phyloP scores from a whole-genome alignment of 2,888 invertebrate species.

The Rotaria magnacalcarata region DNA sequence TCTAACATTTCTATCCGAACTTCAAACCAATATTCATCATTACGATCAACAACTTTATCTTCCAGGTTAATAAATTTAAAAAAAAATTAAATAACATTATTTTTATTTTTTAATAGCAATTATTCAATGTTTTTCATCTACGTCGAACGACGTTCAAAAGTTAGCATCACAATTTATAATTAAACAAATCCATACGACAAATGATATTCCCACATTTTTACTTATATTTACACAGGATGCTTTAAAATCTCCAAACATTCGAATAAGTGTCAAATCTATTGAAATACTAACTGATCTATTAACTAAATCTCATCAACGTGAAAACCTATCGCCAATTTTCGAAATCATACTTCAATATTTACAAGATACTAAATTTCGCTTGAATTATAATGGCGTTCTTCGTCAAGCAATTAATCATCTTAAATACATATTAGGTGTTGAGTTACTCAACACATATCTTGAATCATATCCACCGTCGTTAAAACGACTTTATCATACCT shows the following conservation, averaged over 20 bases:
- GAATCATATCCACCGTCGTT: background rate
- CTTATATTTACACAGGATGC: background rate
- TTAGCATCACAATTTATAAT: background rate
- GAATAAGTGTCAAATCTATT: constrained; percentile 13
- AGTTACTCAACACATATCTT: background rate
- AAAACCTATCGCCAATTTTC: background rate
- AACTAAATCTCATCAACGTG: background rate
- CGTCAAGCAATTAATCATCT: background rate
- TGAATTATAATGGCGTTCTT: background rate
- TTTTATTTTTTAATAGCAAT: background rate
- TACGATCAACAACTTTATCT: constrained; percentile 16
- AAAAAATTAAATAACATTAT: background rate
- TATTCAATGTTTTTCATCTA: background rate
- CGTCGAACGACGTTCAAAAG: background rate
- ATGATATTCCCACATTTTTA: constrained; percentile 14
- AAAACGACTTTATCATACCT: background rate
- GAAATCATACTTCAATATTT: constrained; percentile 33
- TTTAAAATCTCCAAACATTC: constrained; percentile 24
- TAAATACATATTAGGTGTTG: background rate
- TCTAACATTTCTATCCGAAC: background rate
- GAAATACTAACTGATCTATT: background rate
- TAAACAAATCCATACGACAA: constrained; percentile 5
- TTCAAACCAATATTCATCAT: constrained; percentile 1
- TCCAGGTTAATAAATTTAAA: background rate
- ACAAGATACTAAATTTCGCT: constrained; percentile 20